Conservation (phyloP, 2,888 invertebrate genomes). For the Lottia scabra region DNA sequence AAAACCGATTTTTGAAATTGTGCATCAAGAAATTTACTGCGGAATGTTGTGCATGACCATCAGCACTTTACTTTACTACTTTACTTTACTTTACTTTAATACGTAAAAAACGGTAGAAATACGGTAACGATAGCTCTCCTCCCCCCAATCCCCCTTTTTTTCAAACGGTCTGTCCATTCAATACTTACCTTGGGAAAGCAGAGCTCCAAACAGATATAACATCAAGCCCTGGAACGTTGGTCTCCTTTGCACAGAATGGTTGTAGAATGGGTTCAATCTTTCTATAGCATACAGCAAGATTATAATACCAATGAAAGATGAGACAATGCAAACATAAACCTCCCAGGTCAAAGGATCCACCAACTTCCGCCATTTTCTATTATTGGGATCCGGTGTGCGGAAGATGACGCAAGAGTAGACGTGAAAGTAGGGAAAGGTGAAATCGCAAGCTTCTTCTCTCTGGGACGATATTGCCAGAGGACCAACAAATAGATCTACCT, state of each 20-base stretch:
- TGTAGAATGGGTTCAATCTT: not conserved
- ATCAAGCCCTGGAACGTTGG: not conserved
- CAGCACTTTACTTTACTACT: too few species aligned
- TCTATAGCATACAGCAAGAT: not conserved
- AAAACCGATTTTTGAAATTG: too few species aligned
- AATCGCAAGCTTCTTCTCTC: constrained; percentile 88
- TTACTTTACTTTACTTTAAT: too few species aligned
- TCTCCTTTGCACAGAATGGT: not conserved
- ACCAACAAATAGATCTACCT: constrained; percentile 85
- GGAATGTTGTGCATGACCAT: too few species aligned
- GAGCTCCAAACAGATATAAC: not conserved
- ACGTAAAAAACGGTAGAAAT: too few species aligned
- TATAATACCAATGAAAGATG: not conserved
- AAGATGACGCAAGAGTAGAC: constrained; percentile 46
- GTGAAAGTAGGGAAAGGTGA: constrained; percentile 80
- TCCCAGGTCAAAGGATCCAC: constrained; percentile 47
- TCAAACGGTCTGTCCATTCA: too few species aligned
- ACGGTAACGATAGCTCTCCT: too few species aligned
- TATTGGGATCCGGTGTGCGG: constrained; percentile 41
- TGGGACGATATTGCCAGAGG: constrained; percentile 90
- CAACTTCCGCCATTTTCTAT: constrained; percentile 44
- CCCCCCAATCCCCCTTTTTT: too few species aligned
- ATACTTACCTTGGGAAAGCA: not conserved
- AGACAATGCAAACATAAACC: not conserved
- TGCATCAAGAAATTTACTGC: too few species aligned